Percentiles rank a stretch among this genome's conserved stretches.
phyloP scores from a whole-genome alignment of 2,888 invertebrate genomes.

The Tiphia femorata region DNA sequence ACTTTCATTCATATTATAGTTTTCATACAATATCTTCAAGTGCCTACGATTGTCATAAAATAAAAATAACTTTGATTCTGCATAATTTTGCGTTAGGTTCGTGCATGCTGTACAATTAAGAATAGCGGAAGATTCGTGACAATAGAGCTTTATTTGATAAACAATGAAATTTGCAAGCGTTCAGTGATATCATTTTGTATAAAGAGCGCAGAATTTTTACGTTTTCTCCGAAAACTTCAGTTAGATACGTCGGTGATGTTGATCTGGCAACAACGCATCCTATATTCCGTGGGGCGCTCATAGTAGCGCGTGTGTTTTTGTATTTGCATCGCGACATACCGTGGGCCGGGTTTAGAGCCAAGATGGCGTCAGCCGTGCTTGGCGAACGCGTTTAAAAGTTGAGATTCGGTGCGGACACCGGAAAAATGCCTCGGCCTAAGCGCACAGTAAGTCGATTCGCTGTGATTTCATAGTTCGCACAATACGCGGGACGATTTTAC shows the following conservation, averaged over 20 bases:
- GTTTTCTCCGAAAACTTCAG: conserved; percentile 25
- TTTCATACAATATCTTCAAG: not conserved
- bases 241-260: conserved; percentile 7
- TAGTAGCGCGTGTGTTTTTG: conserved; percentile 62
- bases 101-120: not conserved
- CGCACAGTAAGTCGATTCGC: conserved; percentile 47
- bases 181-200: not conserved
- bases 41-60: not conserved
- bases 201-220: conserved; percentile 29
- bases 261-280: conserved; percentile 47
- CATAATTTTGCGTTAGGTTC: not conserved
- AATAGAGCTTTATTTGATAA: no score
- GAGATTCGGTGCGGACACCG: conserved; percentile 26
- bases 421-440: conserved; percentile 58
- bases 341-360: conserved; percentile 57
- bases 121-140: no score
- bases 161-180: not conserved
- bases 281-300: conserved; percentile 30
- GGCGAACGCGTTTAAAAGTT: conserved; percentile 52
- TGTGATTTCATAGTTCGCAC: conserved; percentile 20
- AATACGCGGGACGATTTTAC: not conserved
- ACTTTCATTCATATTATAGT: no score
- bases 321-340: conserved; percentile 54
- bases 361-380: conserved; percentile 62
- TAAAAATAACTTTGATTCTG: conserved; percentile 13